Evolutionary conservation across 2,113 vertebrate species (phyloP).

Genomic region (Forbesichthys agassizii): DNA sequence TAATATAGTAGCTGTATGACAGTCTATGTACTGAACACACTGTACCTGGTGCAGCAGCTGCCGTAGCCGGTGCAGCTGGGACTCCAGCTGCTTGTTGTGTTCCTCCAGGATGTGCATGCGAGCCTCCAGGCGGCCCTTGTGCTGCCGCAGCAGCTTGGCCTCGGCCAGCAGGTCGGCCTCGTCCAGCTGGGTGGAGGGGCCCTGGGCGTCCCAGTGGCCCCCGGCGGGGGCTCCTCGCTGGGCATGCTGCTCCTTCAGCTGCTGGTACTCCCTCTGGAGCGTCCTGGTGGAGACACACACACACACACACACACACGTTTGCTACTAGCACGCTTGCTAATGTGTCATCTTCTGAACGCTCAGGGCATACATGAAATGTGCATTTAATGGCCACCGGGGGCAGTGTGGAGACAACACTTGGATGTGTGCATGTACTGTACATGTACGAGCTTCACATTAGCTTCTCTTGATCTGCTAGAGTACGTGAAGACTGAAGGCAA

Average conservation of each 20-base stretch:
- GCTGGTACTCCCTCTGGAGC: slow-evolving; percentile 90
- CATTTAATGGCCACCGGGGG: too few relatives aligned
- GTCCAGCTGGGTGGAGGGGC: slow-evolving; percentile 56
- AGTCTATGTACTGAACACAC: too few relatives aligned
- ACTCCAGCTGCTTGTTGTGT: slow-evolving; percentile 97
- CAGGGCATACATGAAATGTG: neutral
- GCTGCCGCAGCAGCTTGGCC: slow-evolving; percentile 91
- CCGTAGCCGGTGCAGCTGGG: slow-evolving; percentile 91
- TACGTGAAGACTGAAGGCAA: too few relatives aligned
- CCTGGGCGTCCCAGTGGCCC: slow-evolving; percentile 70
- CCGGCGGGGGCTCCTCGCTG: slow-evolving; percentile 71
- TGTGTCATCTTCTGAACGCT: neutral
- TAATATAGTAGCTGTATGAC: too few relatives aligned
- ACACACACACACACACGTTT: neutral
- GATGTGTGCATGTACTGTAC: too few relatives aligned
- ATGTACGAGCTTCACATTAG: too few relatives aligned
- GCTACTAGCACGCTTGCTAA: neutral
- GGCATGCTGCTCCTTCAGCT: slow-evolving; percentile 88
- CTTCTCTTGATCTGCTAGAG: too few relatives aligned
- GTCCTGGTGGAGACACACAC: slow-evolving; percentile 67
- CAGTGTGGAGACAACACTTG: too few relatives aligned
- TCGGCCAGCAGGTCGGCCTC: slow-evolving; percentile 83
- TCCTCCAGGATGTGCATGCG: slow-evolving; percentile 98
- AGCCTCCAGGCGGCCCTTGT: slow-evolving; percentile 94
- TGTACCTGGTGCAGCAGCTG: slow-evolving; percentile 94